A percentile compares a stretch with the other conserved stretches of the same genome.
phyloP scores from a whole-genome alignment of 2,888 invertebrate species.

The Pemphredon lugubris region DNA sequence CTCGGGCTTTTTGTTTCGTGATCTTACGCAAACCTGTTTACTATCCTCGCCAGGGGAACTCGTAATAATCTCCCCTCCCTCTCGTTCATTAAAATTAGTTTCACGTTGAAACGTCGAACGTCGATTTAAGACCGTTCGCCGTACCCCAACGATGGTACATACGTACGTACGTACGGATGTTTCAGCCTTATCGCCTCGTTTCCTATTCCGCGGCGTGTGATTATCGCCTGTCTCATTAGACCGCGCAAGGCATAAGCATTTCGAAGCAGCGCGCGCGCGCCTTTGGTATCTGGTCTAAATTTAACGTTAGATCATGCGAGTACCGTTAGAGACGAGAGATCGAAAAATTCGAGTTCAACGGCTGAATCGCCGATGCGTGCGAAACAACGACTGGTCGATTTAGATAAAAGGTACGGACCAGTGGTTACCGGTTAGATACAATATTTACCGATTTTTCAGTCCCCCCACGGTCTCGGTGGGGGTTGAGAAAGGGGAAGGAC shows the following conservation, averaged over 20 bases:
- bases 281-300: conserved; percentile 33
- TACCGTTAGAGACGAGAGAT: conserved; percentile 44
- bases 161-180: background rate
- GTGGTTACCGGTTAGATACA: conserved; percentile 9
- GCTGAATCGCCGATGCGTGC: conserved; percentile 28
- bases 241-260: background rate
- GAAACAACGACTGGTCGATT: conserved; percentile 33
- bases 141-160: no score
- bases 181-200: background rate
- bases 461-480: background rate
- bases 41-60: conserved; percentile 13
- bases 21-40: conserved; percentile 30
- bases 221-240: conserved; percentile 5
- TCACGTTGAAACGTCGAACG: background rate
- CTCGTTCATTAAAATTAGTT: no score
- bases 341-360: conserved; percentile 9
- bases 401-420: conserved; percentile 29
- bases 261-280: background rate
- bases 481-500: background rate
- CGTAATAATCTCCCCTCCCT: conserved; percentile 25
- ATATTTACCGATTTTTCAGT: background rate
- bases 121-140: no score
- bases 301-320: conserved; percentile 32
- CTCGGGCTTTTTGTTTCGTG: background rate
- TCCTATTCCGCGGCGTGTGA: background rate